Conservation (phyloP, 2,797 vertebrate species). For the Epinephelus malabaricus region DNA sequence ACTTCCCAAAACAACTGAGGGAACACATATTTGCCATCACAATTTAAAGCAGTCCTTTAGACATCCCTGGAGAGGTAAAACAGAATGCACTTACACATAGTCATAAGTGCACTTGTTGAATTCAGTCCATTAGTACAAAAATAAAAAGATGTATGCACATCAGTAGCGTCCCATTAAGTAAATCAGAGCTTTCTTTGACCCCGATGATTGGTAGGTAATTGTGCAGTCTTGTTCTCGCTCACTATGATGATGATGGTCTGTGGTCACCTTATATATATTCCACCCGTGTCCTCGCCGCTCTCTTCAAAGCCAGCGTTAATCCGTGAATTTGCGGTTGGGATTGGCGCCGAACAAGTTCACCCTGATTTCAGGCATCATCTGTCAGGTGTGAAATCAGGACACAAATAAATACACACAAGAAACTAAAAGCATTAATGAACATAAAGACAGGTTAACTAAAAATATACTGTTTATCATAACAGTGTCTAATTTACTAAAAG, state of each 20-base stretch:
- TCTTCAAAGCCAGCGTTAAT: slow-evolving; percentile 81
- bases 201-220: neutral
- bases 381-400: slow-evolving; percentile 24
- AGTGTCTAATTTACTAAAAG: neutral
- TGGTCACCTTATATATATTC: slow-evolving; percentile 40
- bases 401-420: neutral
- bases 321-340: slow-evolving; percentile 94
- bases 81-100: neutral
- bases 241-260: slow-evolving; percentile 18
- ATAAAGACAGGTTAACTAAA: neutral
- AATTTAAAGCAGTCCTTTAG: slow-evolving; percentile 25
- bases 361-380: slow-evolving; percentile 98
- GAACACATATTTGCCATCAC: neutral
- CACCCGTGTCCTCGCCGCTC: neutral
- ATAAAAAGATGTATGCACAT: slow-evolving; percentile 12
- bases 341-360: slow-evolving; percentile 93
- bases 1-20: slow-evolving; percentile 9
- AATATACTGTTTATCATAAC: neutral
- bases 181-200: slow-evolving; percentile 20
- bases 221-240: neutral
- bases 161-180: neutral
- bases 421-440: neutral
- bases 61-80: neutral
- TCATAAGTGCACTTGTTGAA: slow-evolving; percentile 22
- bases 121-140: slow-evolving; percentile 34